Evolutionary conservation across 1,140 invertebrate species (phyloP), one percentile per base, ranked within the genome.

Genomic region (Xylocopa sonorina): DNA sequence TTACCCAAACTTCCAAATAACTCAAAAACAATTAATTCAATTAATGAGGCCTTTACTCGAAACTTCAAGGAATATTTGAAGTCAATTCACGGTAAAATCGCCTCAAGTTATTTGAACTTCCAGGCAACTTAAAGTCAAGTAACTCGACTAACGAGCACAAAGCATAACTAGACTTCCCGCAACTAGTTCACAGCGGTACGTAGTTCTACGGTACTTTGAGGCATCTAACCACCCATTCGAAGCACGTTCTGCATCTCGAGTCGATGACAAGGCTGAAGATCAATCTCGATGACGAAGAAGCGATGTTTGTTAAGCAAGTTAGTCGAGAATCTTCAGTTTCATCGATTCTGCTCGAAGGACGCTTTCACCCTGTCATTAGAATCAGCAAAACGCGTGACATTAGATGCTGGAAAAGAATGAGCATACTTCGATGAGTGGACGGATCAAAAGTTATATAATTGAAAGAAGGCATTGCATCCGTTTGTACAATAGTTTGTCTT

Each of bases 321-420:
- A 55, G 7, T 24, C 18, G 50, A 38, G 38, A 32, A 43, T 43
- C 18, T 38, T 34, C 60, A 50, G 62, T 71, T 64, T 68, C 62
- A 51, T 24, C n/a, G 51, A 32, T 58, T 24, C 3, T 14, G 10
- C 1, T 2, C 41, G 63, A 81, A 82, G 43, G 50, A 76, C 79
- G 34, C 79, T 82, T 82, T 81, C 78, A 75, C 80, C 68, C 58
- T 74, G 29, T 75, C 57, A 21, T 81, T 82, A 69, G 66, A 80
- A 81, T 68, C 66, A 21, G 18, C 50, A n/a, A 68, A 55, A 75
- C 18, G 14, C 32, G 18, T 27, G 29, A 0, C 29, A 29, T 12
- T 7, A 5, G 27, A 3, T 34, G 21, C 12, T 34, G 6, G 46
- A 34, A 10, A 46, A 71, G 48, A 34, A 69, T 82, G 16, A 50